Evolutionary conservation across 2,113 vertebrate genomes (phyloP).

Genomic region (Gnathonemus longibarbis): DNA sequence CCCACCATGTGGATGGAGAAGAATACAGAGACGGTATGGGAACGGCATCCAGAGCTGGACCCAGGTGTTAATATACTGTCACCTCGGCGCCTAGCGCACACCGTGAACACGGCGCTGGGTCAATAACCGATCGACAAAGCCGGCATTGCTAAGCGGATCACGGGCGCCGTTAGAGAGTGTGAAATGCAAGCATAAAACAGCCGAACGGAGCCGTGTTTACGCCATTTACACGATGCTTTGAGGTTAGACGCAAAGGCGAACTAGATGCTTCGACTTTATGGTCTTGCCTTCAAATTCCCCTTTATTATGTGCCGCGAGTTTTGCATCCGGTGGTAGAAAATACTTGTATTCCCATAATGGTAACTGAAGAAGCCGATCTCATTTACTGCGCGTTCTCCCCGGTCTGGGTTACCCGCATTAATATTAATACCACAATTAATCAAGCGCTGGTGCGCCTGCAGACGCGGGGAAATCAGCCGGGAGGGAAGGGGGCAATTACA

Average conservation of each 20-base stretch:
- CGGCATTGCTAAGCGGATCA: neutral
- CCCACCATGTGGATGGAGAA: neutral
- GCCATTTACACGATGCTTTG: neutral
- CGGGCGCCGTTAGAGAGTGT: neutral
- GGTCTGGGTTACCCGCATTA: neutral
- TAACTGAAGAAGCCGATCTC: neutral
- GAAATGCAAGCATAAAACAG: neutral
- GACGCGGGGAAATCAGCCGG: neutral
- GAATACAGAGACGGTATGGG: neutral
- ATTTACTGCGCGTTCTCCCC: neutral
- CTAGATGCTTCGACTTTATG: neutral
- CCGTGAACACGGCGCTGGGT: neutral
- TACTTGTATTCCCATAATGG: neutral
- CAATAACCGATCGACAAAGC: neutral
- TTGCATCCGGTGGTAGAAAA: neutral
- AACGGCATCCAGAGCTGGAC: neutral
- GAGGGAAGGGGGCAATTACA: slow-evolving; percentile 35
- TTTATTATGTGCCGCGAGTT: neutral
- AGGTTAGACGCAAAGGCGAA: neutral
- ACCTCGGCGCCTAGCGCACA: neutral
- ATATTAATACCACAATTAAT: neutral
- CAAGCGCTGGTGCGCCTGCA: neutral
- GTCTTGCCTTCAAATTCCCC: neutral
- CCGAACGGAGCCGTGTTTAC: neutral
- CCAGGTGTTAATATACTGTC: neutral